These are phyloP conservation scores for Phataginus tricuspis DNA, from an alignment of 2,797 vertebrate genomes.

Conservation along the genomic window DNA sequence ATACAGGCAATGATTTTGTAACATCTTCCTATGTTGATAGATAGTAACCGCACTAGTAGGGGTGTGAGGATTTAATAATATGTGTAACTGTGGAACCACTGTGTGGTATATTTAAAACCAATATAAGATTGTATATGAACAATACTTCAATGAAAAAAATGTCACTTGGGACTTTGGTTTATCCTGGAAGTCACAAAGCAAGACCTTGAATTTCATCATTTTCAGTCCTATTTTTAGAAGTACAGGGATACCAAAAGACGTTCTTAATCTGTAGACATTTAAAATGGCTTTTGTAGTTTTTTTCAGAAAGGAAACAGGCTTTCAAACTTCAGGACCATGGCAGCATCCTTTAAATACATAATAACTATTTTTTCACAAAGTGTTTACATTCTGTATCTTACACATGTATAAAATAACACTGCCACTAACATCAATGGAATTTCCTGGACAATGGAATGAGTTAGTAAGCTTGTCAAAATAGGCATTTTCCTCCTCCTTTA, in stretches of 20 bases:
- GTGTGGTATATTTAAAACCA: too few relatives aligned
- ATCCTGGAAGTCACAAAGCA: background rate
- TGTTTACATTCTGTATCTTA: background rate
- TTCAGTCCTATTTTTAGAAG: conserved; percentile 48
- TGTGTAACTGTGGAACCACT: too few relatives aligned
- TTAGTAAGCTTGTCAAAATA: conserved; percentile 6
- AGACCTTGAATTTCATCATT: background rate
- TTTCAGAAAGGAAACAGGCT: conserved; percentile 20
- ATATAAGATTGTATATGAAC: too few relatives aligned
- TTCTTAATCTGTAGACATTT: conserved; percentile 34
- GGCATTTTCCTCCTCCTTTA: background rate
- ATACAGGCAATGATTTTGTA: too few relatives aligned
- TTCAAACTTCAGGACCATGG: background rate
- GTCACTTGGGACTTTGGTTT: background rate
- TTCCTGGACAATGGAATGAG: background rate
- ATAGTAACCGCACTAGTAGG: too few relatives aligned
- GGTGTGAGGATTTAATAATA: too few relatives aligned
- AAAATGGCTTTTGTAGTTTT: conserved; percentile 35
- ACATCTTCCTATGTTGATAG: too few relatives aligned
- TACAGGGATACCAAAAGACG: background rate
- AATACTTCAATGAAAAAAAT: too few relatives aligned
- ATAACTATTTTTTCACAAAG: conserved; percentile 37
- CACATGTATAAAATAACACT: background rate
- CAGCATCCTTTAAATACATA: background rate
- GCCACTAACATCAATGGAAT: background rate